Evolutionary conservation across 2,797 vertebrate species (phyloP).

Genomic region (Phoxinus dragarum): DNA sequence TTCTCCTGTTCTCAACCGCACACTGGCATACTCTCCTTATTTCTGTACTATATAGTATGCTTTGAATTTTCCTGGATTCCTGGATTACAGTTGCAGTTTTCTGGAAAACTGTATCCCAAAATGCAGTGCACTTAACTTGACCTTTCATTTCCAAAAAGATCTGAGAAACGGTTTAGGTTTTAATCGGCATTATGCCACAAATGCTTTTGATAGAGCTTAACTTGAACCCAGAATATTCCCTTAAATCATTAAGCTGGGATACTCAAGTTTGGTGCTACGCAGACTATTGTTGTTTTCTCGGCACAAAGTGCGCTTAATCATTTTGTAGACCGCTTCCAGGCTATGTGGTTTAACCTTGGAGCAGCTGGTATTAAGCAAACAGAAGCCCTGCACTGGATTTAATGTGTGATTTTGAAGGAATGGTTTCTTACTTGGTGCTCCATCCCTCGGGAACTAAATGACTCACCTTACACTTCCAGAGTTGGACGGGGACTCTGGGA

Average conservation of each 20-base stretch:
- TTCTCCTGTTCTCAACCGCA: background rate
- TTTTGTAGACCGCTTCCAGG: background rate
- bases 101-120: background rate
- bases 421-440: background rate
- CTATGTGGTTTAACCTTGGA: background rate
- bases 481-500: slow-evolving; percentile 48
- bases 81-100: background rate
- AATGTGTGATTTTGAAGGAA: slow-evolving; percentile 19
- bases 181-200: background rate
- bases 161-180: background rate
- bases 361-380: slow-evolving; percentile 11
- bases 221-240: background rate
- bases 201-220: slow-evolving; percentile 10
- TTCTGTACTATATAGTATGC: background rate
- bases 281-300: background rate
- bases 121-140: background rate
- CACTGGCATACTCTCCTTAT: background rate
- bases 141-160: background rate
- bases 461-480: slow-evolving; percentile 41
- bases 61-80: background rate
- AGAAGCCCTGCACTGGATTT: slow-evolving; percentile 7
- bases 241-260: background rate
- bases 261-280: background rate
- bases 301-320: background rate
- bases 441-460: slow-evolving; percentile 24